Evolutionary conservation across 2,113 vertebrate species (phyloP).

Genomic region (Syngnathoides biaculeatus): DNA sequence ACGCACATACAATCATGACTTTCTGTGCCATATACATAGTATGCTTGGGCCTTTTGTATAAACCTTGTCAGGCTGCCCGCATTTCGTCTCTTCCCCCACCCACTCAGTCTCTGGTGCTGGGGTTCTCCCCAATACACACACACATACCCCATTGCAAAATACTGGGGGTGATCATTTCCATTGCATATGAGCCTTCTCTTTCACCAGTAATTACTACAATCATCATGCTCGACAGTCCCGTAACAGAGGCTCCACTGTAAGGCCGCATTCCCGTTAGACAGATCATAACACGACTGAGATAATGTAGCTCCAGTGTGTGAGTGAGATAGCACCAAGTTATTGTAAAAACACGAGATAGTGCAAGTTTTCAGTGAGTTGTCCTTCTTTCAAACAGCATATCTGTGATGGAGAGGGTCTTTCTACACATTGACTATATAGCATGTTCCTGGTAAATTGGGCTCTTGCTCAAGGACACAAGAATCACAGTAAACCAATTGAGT

Average conservation of each 20-base stretch:
- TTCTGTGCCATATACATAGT: too few relatives aligned
- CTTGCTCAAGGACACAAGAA: too few relatives aligned
- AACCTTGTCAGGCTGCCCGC: conserved; percentile 67
- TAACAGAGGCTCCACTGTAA: background rate
- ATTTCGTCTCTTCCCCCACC: conserved; percentile 66
- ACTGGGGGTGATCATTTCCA: conserved; percentile 25
- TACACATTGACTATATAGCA: too few relatives aligned
- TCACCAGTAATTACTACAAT: conserved; percentile 11
- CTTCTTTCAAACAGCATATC: too few relatives aligned
- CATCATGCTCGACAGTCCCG: background rate
- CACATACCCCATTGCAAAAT: conserved; percentile 24
- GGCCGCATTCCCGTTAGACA: background rate
- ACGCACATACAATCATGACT: conserved; percentile 5
- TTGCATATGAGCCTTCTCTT: conserved; percentile 36
- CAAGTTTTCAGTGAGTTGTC: background rate
- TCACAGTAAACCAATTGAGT: too few relatives aligned
- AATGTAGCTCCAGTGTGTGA: background rate
- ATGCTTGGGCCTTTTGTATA: conserved; percentile 9
- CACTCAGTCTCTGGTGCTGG: conserved; percentile 33
- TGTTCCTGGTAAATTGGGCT: too few relatives aligned
- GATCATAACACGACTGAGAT: background rate
- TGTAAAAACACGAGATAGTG: background rate
- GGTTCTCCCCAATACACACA: conserved; percentile 55
- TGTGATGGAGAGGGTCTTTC: too few relatives aligned
- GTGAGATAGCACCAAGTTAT: background rate